A percentile compares a stretch with the other conserved stretches of the same genome.
Conservation (phyloP, 2,888 invertebrate species). For the Trilocha varians region DNA sequence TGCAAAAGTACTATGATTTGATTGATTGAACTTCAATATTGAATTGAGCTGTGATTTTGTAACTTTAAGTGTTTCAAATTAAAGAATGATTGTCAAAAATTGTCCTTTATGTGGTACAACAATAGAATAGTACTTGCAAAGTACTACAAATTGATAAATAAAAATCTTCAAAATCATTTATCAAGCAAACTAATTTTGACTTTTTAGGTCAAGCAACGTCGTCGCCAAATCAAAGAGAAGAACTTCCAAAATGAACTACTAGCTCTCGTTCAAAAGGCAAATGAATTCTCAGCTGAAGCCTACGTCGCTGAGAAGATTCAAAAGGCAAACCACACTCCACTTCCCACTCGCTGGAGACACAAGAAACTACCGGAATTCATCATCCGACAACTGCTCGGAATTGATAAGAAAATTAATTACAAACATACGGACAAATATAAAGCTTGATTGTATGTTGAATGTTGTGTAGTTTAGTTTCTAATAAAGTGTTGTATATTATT, state of each 20-base stretch:
- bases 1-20: too few relatives aligned
- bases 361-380: conserved; percentile 78
- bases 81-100: too few relatives aligned
- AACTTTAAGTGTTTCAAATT: too few relatives aligned
- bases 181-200: too few relatives aligned
- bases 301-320: conserved; percentile 79
- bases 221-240: conserved; percentile 84
- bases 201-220: conserved; percentile 75
- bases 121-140: too few relatives aligned
- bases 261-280: conserved; percentile 79
- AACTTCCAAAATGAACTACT: conserved; percentile 81
- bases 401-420: conserved; percentile 69
- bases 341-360: conserved; percentile 75
- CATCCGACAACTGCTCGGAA: conserved; percentile 77
- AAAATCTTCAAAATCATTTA: too few relatives aligned
- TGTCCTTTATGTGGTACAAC: too few relatives aligned
- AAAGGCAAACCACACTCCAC: conserved; percentile 73
- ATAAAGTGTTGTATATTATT: conserved; percentile 8
- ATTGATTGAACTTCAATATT: too few relatives aligned
- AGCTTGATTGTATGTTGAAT: conserved; percentile 29
- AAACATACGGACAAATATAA: conserved; percentile 62
- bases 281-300: conserved; percentile 82
- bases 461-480: conserved; percentile 6
- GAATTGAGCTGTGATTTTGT: too few relatives aligned
- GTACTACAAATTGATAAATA: too few relatives aligned